These are phyloP conservation scores for Rosalia funebris DNA, from an alignment of 2,888 invertebrate species.

Conservation along the genomic window DNA sequence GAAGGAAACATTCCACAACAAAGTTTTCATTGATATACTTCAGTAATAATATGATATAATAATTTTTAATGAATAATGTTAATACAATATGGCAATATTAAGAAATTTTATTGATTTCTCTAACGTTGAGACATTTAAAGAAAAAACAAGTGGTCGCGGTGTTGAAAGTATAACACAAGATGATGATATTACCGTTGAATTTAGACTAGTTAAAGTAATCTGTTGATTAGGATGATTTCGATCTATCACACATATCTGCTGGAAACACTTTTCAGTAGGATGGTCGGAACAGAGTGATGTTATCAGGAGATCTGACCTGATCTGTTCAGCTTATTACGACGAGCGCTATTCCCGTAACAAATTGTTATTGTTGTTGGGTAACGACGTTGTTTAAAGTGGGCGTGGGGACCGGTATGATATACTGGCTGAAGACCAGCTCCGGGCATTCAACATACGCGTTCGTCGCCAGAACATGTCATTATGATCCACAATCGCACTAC, in stretches of 20 bases:
- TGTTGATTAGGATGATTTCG: constrained; percentile 35
- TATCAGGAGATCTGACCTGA: constrained; percentile 55
- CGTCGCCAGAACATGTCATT: constrained; percentile 59
- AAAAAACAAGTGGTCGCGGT: background rate
- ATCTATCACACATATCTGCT: constrained; percentile 38
- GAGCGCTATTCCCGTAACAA: constrained; percentile 63
- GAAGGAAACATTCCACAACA: no score
- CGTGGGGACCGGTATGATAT: constrained; percentile 61
- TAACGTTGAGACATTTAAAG: no score
- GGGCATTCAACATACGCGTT: constrained; percentile 56
- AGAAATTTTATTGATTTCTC: no score
- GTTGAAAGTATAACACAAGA: background rate
- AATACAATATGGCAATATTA: no score
- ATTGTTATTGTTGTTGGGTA: constrained; percentile 65
- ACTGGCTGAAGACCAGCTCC: constrained; percentile 57
- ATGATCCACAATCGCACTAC: constrained; percentile 58
- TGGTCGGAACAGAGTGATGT: constrained; percentile 39
- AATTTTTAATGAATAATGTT: no score
- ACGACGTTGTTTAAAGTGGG: constrained; percentile 63
- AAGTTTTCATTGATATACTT: no score
- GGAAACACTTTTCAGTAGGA: constrained; percentile 40
- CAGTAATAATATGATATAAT: no score
- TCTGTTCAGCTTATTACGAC: constrained; percentile 61
- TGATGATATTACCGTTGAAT: background rate
- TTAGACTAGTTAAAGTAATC: constrained; percentile 27